These are phyloP conservation scores for Operophtera brumata DNA, from an alignment of 2,888 invertebrate genomes.

Conservation along the genomic window DNA sequence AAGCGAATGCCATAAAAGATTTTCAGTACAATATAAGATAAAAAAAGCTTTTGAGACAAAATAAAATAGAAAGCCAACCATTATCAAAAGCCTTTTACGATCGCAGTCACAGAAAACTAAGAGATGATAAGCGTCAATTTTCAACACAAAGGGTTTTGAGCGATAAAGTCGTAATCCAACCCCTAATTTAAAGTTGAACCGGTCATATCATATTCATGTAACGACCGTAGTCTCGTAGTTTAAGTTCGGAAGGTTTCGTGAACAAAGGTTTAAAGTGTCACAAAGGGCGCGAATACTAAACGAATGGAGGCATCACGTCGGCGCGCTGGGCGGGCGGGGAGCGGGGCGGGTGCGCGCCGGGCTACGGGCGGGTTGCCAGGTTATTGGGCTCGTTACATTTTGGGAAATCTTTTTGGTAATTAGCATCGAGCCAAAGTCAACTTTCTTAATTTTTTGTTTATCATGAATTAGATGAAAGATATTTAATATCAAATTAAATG, in stretches of 20 bases:
- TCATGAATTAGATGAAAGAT: too few species aligned
- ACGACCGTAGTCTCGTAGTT: slow-evolving; percentile 47
- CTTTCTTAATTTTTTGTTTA: too few species aligned
- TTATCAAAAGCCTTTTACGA: slow-evolving; percentile 14
- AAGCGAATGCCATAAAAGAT: too few species aligned
- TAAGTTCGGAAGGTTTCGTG: slow-evolving; percentile 59
- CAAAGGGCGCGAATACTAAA: slow-evolving; percentile 77
- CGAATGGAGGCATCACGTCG: slow-evolving; percentile 62
- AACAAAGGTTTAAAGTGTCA: slow-evolving; percentile 77
- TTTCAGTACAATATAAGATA: too few species aligned
- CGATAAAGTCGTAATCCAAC: slow-evolving; percentile 29
- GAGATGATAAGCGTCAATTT: slow-evolving; percentile 3
- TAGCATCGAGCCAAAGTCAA: background rate
- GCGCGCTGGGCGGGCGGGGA: slow-evolving; percentile 46
- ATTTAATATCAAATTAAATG: too few species aligned
- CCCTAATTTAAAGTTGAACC: slow-evolving; percentile 31
- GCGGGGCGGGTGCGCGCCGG: slow-evolving; percentile 37
- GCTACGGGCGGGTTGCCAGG: slow-evolving; percentile 38
- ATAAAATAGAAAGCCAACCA: slow-evolving; percentile 11
- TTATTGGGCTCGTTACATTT: slow-evolving; percentile 5
- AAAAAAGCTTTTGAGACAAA: slow-evolving; percentile 4
- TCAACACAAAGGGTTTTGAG: slow-evolving; percentile 13
- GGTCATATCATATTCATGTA: slow-evolving; percentile 41
- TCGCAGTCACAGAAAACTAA: slow-evolving; percentile 7
- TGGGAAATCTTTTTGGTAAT: slow-evolving; percentile 3